phyloP scores from a whole-genome alignment of 2,888 invertebrate species.

The Sthenelais limicola region DNA sequence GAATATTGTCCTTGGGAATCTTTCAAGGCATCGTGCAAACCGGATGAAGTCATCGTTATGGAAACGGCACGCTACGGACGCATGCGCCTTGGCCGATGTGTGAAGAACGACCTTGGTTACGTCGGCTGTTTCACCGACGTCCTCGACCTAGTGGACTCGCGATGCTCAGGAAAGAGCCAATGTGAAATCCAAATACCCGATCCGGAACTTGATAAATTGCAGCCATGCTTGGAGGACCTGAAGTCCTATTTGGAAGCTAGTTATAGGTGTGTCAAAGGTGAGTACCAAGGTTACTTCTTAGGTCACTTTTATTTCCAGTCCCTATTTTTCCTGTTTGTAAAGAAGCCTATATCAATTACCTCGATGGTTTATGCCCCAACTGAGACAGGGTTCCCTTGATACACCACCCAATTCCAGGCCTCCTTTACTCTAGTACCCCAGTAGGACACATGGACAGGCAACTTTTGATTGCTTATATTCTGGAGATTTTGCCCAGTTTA shows the following conservation, averaged over 20 bases:
- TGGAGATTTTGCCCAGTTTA: no score
- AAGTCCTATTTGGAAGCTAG: constrained; percentile 40
- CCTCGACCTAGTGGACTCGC: constrained; percentile 28
- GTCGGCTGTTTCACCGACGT: constrained; percentile 42
- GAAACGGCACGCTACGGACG: constrained; percentile 40
- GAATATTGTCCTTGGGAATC: constrained; percentile 43
- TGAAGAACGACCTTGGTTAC: constrained; percentile 42
- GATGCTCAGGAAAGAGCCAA: constrained; percentile 35
- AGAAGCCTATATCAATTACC: no score
- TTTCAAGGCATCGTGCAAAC: constrained; percentile 36
- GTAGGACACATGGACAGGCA: no score
- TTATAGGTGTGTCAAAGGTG: constrained; percentile 40
- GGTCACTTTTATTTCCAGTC: no score
- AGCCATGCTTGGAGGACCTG: constrained; percentile 42
- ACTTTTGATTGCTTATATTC: no score
- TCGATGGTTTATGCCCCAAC: no score
- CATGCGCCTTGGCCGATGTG: constrained; percentile 41
- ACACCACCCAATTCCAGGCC: no score
- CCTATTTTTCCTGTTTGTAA: no score
- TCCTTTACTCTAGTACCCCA: no score
- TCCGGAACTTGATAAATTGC: constrained; percentile 37
- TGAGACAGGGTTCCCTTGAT: no score
- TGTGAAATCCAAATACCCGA: constrained; percentile 37
- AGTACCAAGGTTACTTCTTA: no score
- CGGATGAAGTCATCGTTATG: constrained; percentile 39